Evolutionary conservation across 1,140 invertebrate genomes (phyloP).

Genomic region (Drosophila busckii): DNA sequence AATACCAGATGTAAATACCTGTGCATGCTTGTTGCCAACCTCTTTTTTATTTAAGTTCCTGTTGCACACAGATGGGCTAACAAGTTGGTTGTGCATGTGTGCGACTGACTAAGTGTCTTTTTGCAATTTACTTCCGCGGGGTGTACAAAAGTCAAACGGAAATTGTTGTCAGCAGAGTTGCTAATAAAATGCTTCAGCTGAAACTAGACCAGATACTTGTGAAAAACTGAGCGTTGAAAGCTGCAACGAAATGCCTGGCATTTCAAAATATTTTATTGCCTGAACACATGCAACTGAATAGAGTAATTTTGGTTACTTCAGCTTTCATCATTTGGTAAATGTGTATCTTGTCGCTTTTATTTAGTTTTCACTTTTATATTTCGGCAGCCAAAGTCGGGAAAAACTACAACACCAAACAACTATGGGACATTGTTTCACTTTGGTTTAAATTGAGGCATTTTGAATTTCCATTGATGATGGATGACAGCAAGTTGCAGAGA

Average conservation of each 20-base stretch:
- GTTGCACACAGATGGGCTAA: too few relatives aligned
- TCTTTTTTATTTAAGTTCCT: constrained; percentile 2
- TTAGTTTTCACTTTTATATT: constrained; percentile 31
- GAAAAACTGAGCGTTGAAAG: constrained; percentile 9
- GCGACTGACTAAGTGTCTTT: background rate
- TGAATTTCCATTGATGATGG: constrained; percentile 33
- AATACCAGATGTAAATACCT: constrained; percentile 3
- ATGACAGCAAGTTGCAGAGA: too few relatives aligned
- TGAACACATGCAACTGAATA: too few relatives aligned
- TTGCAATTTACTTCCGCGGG: background rate
- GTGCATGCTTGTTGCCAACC: background rate
- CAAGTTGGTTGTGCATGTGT: background rate
- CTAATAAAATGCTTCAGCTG: constrained; percentile 1
- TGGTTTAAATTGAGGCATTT: constrained; percentile 57
- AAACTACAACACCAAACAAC: constrained; percentile 12
- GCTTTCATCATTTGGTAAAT: constrained; percentile 66
- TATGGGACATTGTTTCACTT: constrained; percentile 62
- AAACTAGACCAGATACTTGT: background rate
- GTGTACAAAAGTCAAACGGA: constrained; percentile 30
- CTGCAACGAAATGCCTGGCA: constrained; percentile 39
- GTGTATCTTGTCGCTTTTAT: constrained; percentile 45
- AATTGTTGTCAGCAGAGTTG: constrained; percentile 52
- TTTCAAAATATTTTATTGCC: constrained; percentile 57
- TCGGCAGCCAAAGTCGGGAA: constrained; percentile 41
- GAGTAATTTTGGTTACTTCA: constrained; percentile 23